Evolutionary conservation across 2,888 invertebrate genomes (phyloP), one percentile per base, ranked within the genome.

Genomic region (Acheta domesticus): DNA sequence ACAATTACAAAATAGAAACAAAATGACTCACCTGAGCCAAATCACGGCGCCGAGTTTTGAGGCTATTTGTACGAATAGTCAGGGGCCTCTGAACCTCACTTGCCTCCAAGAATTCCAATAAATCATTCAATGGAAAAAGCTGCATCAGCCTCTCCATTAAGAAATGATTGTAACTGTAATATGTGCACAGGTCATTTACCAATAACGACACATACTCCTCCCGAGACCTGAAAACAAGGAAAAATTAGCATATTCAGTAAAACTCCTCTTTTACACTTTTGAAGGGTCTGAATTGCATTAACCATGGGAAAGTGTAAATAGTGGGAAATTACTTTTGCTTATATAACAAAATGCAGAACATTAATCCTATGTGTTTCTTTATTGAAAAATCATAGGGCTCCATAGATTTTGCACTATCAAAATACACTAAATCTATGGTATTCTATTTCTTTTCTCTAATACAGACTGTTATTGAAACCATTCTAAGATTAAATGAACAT

Each of bases 161-260:
- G 86, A 94, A 99, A 80, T 94, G 93, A 88, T 99, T 99, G 86
- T 99, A 99, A 85, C 96, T 96, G 89, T 98, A 99, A 86, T 98
- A 98, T 48, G 91, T 89, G 85, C 98, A 98, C 78, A 99, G 89
- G 88, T 99, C 98, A 84, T 91, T 91, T 79, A 90, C 90, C 62
- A 99, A 88, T 78, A 96, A 88, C 0, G 92, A 91, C 20, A 94
- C 86, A 85, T 99, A 98, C 83, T 98, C 97, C 80, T 90, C 89
- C 50, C 98, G 90, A 2, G 92, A 91, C 84, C 94, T 92, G 83
- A 19, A 86, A 36, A 36, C 36, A 36, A 8, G 36, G 36, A 36
- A 5, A 84, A 74, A 88, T 12, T 75, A 48, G 12, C 36, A 16
- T 11, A 48, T 48, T 16, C 19, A 77, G 12, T 23, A 23, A 76